phyloP scores from a whole-genome alignment of 2,888 invertebrate genomes.

The Ophraella communa region DNA sequence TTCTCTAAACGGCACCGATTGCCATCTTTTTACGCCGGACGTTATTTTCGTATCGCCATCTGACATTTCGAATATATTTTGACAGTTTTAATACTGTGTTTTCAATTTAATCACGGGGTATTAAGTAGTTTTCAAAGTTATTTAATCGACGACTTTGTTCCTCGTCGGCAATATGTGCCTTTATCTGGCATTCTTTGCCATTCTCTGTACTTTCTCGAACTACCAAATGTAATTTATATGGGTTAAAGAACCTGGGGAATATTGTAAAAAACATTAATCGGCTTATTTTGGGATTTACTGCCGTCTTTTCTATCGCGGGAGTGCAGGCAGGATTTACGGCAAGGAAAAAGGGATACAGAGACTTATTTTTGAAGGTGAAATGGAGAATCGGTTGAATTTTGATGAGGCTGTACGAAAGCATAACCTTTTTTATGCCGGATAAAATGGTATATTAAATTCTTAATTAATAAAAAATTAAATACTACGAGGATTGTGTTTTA shows the following conservation, averaged over 20 bases:
- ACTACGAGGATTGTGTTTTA: too few species aligned
- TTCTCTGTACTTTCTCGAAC: constrained; percentile 10
- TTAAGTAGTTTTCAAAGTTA: too few species aligned
- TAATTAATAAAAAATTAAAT: too few species aligned
- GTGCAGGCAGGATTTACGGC: background rate
- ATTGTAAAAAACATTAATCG: constrained; percentile 32
- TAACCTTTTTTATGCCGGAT: too few species aligned
- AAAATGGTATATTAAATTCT: too few species aligned
- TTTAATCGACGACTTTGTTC: too few species aligned
- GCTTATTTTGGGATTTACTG: constrained; percentile 33
- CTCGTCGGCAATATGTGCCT: constrained; percentile 17
- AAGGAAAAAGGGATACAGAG: background rate
- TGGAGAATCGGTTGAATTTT: too few species aligned
- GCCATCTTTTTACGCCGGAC: constrained; percentile 7
- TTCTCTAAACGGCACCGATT: constrained; percentile 2
- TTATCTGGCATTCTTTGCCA: constrained; percentile 20
- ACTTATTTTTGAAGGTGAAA: too few species aligned
- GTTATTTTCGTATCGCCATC: background rate
- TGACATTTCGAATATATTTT: background rate
- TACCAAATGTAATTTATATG: constrained; percentile 30
- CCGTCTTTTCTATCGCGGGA: constrained; percentile 14
- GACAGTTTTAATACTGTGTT: background rate
- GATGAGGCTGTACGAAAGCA: too few species aligned
- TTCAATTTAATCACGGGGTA: too few species aligned
- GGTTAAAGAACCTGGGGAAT: constrained; percentile 29